These are phyloP conservation scores for Drosophila cognata DNA, from an alignment of 2,888 invertebrate genomes.

Conservation along the genomic window DNA sequence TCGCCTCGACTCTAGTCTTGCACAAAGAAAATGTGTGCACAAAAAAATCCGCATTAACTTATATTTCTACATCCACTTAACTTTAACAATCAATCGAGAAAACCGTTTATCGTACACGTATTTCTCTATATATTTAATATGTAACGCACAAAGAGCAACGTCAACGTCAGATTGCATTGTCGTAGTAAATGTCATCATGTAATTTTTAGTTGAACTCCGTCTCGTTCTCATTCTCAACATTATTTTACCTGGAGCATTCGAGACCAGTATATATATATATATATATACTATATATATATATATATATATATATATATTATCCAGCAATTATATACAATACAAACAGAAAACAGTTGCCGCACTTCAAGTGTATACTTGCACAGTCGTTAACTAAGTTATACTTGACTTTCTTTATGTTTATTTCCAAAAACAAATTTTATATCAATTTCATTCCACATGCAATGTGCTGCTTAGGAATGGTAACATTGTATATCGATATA, in stretches of 20 bases:
- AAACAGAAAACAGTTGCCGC: slow-evolving; percentile 29
- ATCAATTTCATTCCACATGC: slow-evolving; percentile 67
- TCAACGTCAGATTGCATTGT: slow-evolving; percentile 40
- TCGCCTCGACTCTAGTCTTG: slow-evolving; percentile 18
- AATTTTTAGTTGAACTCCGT: slow-evolving; percentile 50
- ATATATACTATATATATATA: not conserved
- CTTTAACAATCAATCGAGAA: not conserved
- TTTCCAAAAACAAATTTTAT: slow-evolving; percentile 55
- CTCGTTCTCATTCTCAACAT: slow-evolving; percentile 20
- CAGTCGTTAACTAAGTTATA: slow-evolving; percentile 27
- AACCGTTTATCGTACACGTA: not conserved
- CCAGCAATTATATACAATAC: slow-evolving; percentile 57
- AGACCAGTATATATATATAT: slow-evolving; percentile 4
- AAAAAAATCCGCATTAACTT: slow-evolving; percentile 4
- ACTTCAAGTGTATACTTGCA: slow-evolving; percentile 27
- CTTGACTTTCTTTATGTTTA: slow-evolving; percentile 35
- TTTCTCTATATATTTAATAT: not conserved
- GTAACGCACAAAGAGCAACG: not conserved
- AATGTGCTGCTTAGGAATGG: slow-evolving; percentile 62
- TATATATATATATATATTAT: slow-evolving; percentile 1
- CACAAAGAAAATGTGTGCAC: slow-evolving; percentile 52
- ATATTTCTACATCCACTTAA: not conserved
- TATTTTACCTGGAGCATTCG: slow-evolving; percentile 64
- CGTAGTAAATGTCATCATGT: slow-evolving; percentile 64
- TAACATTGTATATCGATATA: slow-evolving; percentile 25